phyloP scores from a whole-genome alignment of 2,113 vertebrate genomes.

The Callipepla squamata region DNA sequence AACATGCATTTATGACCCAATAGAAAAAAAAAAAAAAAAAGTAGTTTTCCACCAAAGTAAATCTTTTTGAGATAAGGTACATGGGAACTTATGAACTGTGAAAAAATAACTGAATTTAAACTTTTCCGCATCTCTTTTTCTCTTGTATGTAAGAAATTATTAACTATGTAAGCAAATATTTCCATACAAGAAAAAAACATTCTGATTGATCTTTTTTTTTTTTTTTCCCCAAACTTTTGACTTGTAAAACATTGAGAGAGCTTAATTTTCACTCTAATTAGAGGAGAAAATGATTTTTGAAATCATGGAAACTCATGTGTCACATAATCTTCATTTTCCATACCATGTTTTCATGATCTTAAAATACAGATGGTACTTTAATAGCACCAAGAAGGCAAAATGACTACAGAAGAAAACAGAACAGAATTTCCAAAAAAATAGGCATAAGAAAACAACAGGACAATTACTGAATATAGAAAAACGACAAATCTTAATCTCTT shows the following conservation, averaged over 20 bases:
- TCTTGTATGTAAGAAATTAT: neutral
- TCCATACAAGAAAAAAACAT: neutral
- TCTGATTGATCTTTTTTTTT: neutral
- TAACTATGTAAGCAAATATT: neutral
- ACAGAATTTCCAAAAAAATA: neutral
- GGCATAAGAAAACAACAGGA: neutral
- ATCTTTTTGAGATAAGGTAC: neutral
- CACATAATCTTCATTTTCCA: neutral
- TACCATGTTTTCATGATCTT: neutral
- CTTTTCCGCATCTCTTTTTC: neutral
- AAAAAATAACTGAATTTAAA: neutral
- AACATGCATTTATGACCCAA: accelerated
- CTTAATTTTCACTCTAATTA: neutral
- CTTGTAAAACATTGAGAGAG: neutral
- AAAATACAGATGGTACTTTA: neutral
- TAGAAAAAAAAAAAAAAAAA: neutral
- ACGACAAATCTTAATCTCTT: neutral
- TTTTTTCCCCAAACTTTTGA: neutral
- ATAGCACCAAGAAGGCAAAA: neutral
- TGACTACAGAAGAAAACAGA: neutral
- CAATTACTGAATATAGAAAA: neutral
- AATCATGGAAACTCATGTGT: neutral
- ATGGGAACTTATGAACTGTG: neutral
- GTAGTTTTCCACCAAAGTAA: neutral
- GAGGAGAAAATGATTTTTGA: neutral